A percentile compares a stretch with the other conserved stretches of the same genome.
Evolutionary conservation across 2,113 vertebrate species (phyloP).

Genomic region (Felis catus): DNA sequence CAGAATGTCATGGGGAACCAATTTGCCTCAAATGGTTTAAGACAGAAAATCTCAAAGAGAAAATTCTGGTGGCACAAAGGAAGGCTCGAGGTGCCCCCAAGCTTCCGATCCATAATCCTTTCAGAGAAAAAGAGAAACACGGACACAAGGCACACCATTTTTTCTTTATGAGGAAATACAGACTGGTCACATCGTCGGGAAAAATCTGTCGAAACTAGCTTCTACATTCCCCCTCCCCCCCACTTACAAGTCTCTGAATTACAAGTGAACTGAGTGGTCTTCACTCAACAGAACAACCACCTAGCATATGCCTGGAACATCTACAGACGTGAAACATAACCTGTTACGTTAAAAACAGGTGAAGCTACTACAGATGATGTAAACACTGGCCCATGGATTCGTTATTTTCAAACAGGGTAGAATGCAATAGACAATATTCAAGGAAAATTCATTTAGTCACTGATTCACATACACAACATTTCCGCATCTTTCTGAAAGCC

Average conservation of each 20-base stretch:
- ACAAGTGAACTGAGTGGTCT: background rate
- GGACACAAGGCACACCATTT: constrained; percentile 20
- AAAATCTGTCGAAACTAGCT: background rate
- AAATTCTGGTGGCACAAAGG: background rate
- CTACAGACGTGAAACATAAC: background rate
- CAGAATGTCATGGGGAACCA: background rate
- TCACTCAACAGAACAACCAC: background rate
- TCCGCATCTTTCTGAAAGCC: background rate
- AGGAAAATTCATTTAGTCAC: background rate
- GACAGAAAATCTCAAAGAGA: background rate
- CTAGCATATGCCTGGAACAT: background rate
- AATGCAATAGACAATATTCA: background rate
- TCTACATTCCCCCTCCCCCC: background rate
- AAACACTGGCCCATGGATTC: background rate
- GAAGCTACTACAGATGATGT: background rate
- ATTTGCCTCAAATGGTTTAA: background rate
- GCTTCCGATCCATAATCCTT: constrained; percentile 42
- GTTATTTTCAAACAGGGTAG: background rate
- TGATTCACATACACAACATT: background rate
- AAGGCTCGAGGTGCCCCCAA: background rate
- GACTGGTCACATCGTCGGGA: background rate
- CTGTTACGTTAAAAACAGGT: background rate
- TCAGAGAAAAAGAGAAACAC: constrained; percentile 43
- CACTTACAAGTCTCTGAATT: background rate
- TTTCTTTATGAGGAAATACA: constrained; percentile 51